Evolutionary conservation across 2,797 vertebrate genomes (phyloP), one percentile per base, ranked within the genome.

Genomic region (Tiaroga cobitis): DNA sequence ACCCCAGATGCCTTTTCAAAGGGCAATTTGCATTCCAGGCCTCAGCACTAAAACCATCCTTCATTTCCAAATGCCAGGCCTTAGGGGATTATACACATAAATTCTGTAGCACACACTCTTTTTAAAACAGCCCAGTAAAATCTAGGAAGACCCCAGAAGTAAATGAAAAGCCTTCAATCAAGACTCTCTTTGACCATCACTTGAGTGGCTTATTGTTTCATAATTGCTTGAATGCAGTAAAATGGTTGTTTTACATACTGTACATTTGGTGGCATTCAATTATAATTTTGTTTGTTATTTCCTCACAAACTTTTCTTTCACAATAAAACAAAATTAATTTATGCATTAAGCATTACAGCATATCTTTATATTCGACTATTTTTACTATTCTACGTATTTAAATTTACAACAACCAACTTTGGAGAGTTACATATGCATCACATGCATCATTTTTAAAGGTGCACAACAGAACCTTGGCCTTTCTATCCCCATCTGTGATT

Each of bases 51-150:
- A 87, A 91, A 67, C 79, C 68, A 80, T 86, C 73, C 73, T 75
- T 81, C 81, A 83, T 87, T 86, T 92, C 77, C 84, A 91, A 91
- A 90, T 87, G 86, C 87, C 90, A 89, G 32, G 7, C 1, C 87
- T 88, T 77, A 82, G 84, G 90, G 85, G 85, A 86, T 82, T 83
- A 84, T 46, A 56, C 34, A 80, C 59, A 73, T 46, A 80, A 65
- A 80, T 79, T 81, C 67, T 7, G 15, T 73, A 63, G 49, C 79
- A 74, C 37, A 29, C 59, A 65, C 70, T 89, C 82, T 49, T 54
- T 83, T 68, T 49, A 34, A 82, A 73, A 86, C 29, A 79, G 56
- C 89, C 86, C 51, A n/a, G 63, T 34, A 21, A 79, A 79, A 61
- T 32, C 26, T 46, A 41, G 49, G 39, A 16, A 39, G 29, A 69